Evolutionary conservation across 2,888 invertebrate species (phyloP).

Genomic region (Melieria picta): DNA sequence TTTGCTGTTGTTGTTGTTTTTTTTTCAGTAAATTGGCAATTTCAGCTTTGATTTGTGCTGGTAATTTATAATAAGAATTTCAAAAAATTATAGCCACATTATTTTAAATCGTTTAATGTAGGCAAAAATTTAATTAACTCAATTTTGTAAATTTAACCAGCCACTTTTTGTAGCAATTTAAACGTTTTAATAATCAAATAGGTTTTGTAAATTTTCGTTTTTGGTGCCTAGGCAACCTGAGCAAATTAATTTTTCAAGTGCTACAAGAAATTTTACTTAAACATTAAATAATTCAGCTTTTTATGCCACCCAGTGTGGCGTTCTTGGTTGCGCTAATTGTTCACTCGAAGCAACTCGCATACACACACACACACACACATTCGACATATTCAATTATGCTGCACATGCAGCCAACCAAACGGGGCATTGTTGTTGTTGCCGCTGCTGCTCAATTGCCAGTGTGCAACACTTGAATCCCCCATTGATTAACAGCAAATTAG

Average conservation of each 20-base stretch:
- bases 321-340: background rate
- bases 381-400: conserved; percentile 29
- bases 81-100: too few species aligned
- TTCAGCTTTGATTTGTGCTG: background rate
- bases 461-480: conserved; percentile 33
- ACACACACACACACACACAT: conserved; percentile 12
- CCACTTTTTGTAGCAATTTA: too few species aligned
- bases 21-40: background rate
- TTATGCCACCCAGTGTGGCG: too few species aligned
- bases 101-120: too few species aligned
- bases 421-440: background rate
- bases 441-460: conserved; percentile 23
- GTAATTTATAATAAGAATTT: background rate
- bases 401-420: conserved; percentile 17
- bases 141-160: too few species aligned
- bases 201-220: too few species aligned
- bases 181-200: too few species aligned
- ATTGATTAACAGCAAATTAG: conserved; percentile 40
- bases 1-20: background rate
- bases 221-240: too few species aligned
- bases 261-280: too few species aligned
- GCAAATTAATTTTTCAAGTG: too few species aligned
- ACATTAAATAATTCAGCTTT: too few species aligned
- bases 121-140: too few species aligned
- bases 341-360: background rate